Base-by-base conservation (phyloP, 1,140 invertebrate species). In the Bombus impatiens region DNA sequence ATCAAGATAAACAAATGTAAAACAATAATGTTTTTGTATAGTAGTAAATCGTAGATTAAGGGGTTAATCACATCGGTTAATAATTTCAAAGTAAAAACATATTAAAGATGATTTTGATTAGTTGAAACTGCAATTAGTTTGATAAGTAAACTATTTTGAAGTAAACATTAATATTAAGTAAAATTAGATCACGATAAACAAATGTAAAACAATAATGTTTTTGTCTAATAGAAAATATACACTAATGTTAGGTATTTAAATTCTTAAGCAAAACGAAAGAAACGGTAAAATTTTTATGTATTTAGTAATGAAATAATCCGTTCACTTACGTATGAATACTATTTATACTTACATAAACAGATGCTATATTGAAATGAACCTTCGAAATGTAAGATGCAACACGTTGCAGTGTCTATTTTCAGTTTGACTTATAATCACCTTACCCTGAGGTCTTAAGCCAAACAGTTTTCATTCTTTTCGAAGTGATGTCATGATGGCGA, bases 331-430 rank as follows among this genome's bases (percentile, higher is more conserved):
- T 42, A 28, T 32, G 13, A 37, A 42, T 47, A 59, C 42, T 84
- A 70, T 70, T 84, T 84, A 78, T 57, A 57, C 15, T 25, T 6
- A 84, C 12, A 42, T 13, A 67, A 12, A 10, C 22, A 12, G 10
- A n/a, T 28, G 0, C 25, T 83, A 78, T 78, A 83, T 78, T 13
- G 32, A 10, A 35, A 68, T 42, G 37, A 78, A 78, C 77, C 83
- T 84, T 84, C 53, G 2, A 84, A 80, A 85, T 70, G 18, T 18
- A 65, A 80, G 40, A 71, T 80, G 77, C 83, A 84, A 80, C 53
- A 84, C 32, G 77, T 85, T 85, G 68, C 78, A 65, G 68, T 28
- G 28, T 47, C 78, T 85, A 85, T 85, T 85, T 85, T 85, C 5
- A 78, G 47, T 74, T 37, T 53, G 83, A 78, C 57, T 85, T 78